Evolutionary conservation across 2,797 vertebrate species (phyloP), one percentile per base, ranked within the genome.

Genomic region (Erethizon dorsatum): DNA sequence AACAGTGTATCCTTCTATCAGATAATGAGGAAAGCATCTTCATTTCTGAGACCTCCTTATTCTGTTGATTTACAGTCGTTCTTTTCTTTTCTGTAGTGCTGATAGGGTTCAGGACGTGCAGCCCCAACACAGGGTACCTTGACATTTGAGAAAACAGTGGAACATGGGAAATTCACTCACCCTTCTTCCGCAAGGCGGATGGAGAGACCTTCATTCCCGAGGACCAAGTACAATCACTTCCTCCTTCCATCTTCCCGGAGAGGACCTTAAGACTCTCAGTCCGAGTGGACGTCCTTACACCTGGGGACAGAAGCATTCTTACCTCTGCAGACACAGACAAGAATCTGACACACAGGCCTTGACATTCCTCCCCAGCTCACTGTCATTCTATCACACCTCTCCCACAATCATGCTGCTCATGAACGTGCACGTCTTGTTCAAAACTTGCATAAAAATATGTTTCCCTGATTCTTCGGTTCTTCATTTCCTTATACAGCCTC

Each of bases 371-470:
- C 4, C 5, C 14, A 2, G 5, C 63, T 41, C 11, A 37, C 14
- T 18, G 4, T 9, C 6, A 12, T n/a, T 33, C 20, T 12, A 10
- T 6, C 18, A n/a, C 50, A 3, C 8, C 6, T 2, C 28, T 69
- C 37, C 8, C 83, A 37, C n/a, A 54, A 3, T 33, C n/a, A 24
- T 18, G 18, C 15, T 54, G 79, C 52, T 52, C 69, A 54, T 13
- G 56, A 8, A 17, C 33, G 7, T 45, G 22, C 13, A n/a, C 11
- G 5, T 63, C 22, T 26, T n/a, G 56, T 14, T 50, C 63, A 63
- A 28, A 22, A 2, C 73, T 61, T 54, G 22, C 10, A 14, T 20
- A 69, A 37, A 31, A 54, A 2, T 17, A n/a, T 5, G 4, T 45
- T 80, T 59, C 24, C 18, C 28, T 47, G 6, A 28, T 59, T 52